A percentile compares a stretch with the other conserved stretches of the same genome.
Conservation (phyloP, 1,140 invertebrate species). For the Camponotus pennsylvanicus region DNA sequence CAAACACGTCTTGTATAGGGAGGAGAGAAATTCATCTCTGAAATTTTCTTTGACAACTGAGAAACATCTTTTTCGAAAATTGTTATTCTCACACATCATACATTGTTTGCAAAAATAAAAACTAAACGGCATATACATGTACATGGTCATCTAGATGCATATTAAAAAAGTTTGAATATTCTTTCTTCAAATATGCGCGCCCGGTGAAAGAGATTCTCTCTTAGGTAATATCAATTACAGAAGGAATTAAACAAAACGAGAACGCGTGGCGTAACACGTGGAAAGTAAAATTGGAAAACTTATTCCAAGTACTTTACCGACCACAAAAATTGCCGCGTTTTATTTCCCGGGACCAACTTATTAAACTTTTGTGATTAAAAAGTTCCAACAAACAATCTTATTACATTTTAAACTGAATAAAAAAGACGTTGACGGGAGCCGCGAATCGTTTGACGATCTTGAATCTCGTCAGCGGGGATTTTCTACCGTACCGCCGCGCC, state of each 20-base stretch:
- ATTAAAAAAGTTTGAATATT: slow-evolving; percentile 8
- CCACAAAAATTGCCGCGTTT: slow-evolving; percentile 30
- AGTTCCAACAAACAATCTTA: slow-evolving; percentile 15
- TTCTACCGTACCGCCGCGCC: neutral
- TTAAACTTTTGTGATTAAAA: slow-evolving; percentile 59
- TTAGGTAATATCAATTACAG: neutral
- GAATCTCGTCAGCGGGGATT: slow-evolving; percentile 11
- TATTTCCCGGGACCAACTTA: slow-evolving; percentile 34
- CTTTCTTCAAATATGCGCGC: neutral
- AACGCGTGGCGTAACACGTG: slow-evolving; percentile 6
- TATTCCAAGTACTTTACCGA: slow-evolving; percentile 29
- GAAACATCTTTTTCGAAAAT: neutral
- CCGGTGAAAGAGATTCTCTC: neutral
- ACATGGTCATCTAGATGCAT: neutral
- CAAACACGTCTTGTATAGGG: neutral
- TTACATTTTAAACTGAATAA: neutral
- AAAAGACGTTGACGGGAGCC: neutral
- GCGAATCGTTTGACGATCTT: slow-evolving; percentile 11
- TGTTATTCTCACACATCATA: neutral
- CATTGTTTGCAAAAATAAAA: neutral
- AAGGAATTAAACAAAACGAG: slow-evolving; percentile 4
- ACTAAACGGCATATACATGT: neutral
- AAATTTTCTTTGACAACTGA: neutral
- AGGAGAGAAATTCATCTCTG: neutral
- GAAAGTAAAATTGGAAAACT: slow-evolving; percentile 47